phyloP scores from a whole-genome alignment of 2,113 vertebrate species.

The Fregetta grallaria region DNA sequence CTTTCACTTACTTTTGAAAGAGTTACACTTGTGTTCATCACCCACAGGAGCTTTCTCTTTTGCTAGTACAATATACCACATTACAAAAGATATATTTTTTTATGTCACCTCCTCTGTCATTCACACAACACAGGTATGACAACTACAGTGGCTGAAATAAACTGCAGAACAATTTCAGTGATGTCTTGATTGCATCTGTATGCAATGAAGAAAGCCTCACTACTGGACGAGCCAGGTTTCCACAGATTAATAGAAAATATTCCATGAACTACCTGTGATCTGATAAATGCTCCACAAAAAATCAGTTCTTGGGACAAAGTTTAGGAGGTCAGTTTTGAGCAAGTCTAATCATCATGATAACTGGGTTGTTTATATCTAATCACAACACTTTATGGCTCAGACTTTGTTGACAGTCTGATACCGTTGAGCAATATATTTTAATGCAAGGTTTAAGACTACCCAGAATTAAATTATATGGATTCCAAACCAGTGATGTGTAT shows the following conservation, averaged over 20 bases:
- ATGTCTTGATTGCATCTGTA: neutral
- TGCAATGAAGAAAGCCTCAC: neutral
- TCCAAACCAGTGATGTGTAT: neutral
- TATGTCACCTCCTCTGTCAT: neutral
- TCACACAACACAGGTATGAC: neutral
- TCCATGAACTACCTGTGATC: neutral
- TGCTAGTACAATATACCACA: neutral
- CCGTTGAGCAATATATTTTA: neutral
- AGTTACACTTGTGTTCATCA: neutral
- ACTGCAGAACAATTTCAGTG: neutral
- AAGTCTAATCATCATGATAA: neutral
- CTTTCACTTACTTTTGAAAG: neutral
- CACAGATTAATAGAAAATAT: neutral
- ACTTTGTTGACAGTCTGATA: neutral
- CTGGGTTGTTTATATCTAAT: neutral
- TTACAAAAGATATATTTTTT: neutral
- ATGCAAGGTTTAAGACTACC: neutral
- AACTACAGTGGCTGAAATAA: neutral
- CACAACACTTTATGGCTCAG: neutral
- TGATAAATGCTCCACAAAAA: neutral
- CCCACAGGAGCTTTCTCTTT: neutral
- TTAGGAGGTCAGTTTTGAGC: neutral
- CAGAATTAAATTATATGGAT: neutral
- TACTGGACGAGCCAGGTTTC: neutral
- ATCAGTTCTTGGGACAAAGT: neutral